These are phyloP conservation scores for Seira sanloemensis DNA, from an alignment of 2,888 invertebrate genomes.

Conservation along the genomic window DNA sequence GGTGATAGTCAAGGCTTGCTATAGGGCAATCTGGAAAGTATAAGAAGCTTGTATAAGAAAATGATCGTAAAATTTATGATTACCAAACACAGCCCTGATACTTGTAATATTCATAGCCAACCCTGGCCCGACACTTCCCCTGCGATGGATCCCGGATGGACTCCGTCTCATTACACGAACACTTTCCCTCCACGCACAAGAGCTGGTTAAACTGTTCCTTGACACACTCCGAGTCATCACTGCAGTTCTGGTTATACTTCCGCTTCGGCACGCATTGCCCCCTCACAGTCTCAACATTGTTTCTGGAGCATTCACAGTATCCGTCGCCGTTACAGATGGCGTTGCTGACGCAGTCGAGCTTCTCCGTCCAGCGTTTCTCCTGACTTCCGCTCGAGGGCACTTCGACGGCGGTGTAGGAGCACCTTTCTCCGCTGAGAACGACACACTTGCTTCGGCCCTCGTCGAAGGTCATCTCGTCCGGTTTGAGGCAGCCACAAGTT, in stretches of 20 bases:
- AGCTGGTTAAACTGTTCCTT: not conserved
- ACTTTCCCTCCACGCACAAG: not conserved
- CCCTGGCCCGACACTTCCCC: too few relatives aligned
- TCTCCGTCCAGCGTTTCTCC: conserved; percentile 29
- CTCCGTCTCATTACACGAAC: not conserved
- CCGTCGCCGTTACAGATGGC: not conserved
- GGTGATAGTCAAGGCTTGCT: too few relatives aligned
- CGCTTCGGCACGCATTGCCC: not conserved
- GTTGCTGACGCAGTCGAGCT: not conserved
- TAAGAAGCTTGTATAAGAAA: too few relatives aligned
- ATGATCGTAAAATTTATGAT: too few relatives aligned
- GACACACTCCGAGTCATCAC: not conserved
- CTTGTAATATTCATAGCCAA: too few relatives aligned
- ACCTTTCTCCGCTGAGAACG: conserved; percentile 40
- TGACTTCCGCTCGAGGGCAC: conserved; percentile 16
- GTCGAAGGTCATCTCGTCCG: conserved; percentile 31
- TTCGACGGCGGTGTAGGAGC: conserved; percentile 42
- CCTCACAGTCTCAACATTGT: not conserved
- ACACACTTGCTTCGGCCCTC: conserved; percentile 20
- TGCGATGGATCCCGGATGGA: not conserved
- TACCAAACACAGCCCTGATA: too few relatives aligned
- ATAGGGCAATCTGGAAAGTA: too few relatives aligned
- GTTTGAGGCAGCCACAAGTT: conserved; percentile 34
- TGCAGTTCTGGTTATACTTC: not conserved
- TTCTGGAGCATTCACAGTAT: not conserved